A percentile compares a stretch with the other conserved stretches of the same genome.
These are phyloP conservation scores for Mastigias papua DNA, from an alignment of 30 jellyfish, hydroid and myxozoan species.

Conservation along the genomic window DNA sequence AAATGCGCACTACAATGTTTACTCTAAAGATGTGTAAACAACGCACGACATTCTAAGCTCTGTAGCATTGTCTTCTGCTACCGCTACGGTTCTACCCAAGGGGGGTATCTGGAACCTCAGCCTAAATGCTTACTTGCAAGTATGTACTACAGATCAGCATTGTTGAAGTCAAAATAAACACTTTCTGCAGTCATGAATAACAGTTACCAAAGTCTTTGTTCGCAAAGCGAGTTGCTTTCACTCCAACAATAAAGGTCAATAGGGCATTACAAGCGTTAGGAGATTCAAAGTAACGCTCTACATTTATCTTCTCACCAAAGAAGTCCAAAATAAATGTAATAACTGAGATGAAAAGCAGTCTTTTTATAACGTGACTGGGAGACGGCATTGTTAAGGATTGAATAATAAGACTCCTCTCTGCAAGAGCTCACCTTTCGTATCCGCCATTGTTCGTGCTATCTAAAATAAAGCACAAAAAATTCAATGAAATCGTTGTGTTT, in stretches of 20 bases:
- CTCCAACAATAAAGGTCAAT: not conserved
- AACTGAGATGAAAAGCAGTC: not conserved
- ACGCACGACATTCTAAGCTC: too few species aligned
- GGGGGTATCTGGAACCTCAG: too few species aligned
- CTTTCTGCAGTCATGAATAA: not conserved
- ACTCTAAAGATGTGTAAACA: too few species aligned
- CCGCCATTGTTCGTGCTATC: slow-evolving; percentile 66
- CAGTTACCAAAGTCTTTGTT: not conserved
- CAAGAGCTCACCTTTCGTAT: slow-evolving; percentile 48
- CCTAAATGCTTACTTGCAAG: too few species aligned
- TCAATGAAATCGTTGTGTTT: not conserved
- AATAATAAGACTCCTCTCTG: not conserved
- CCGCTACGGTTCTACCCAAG: too few species aligned
- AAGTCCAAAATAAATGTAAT: not conserved
- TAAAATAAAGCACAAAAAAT: slow-evolving; percentile 2
- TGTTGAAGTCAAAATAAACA: too few species aligned
- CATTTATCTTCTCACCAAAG: not conserved
- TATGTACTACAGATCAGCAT: too few species aligned
- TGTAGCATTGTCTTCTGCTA: too few species aligned
- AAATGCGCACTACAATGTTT: too few species aligned
- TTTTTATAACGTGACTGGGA: slow-evolving; percentile 7
- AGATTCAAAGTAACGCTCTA: too few species aligned
- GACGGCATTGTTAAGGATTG: not conserved
- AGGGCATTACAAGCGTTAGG: not conserved
- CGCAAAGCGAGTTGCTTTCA: not conserved